Percentiles rank a stretch among this genome's conserved stretches.
These are phyloP conservation scores for Bos javanicus DNA, from an alignment of 2,113 vertebrate genomes.

Conservation along the genomic window DNA sequence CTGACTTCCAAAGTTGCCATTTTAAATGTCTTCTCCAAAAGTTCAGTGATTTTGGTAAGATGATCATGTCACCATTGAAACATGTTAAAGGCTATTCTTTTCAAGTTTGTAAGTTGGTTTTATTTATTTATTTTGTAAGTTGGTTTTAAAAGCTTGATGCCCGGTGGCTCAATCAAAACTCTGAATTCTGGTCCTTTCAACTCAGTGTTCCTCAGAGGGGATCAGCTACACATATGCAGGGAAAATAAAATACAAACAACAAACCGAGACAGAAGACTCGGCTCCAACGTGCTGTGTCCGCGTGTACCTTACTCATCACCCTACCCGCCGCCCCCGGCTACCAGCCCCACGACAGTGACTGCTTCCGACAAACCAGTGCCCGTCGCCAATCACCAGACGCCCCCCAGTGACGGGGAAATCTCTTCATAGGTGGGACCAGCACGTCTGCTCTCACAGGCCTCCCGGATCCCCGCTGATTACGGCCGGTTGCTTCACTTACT, in stretches of 20 bases:
- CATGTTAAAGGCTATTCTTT: not conserved
- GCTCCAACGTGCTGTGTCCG: not conserved
- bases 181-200: not conserved
- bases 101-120: not conserved
- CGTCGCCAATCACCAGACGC: fast-evolving
- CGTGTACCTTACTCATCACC: fast-evolving
- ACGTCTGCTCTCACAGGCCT: fast-evolving
- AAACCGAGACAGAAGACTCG: not conserved
- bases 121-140: not conserved
- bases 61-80: not conserved
- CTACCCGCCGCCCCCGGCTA: fast-evolving
- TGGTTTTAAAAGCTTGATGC: not conserved
- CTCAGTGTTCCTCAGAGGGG: not conserved
- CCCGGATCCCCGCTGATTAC: fast-evolving
- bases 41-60: not conserved
- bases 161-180: not conserved
- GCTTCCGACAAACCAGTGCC: not conserved
- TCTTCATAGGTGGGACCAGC: not conserved
- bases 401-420: fast-evolving
- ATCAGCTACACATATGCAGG: fast-evolving
- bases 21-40: not conserved
- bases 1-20: not conserved
- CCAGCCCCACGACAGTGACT: fast-evolving
- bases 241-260: no score
- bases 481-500: not conserved